These are phyloP conservation scores for Herpetotheres cachinnans DNA, from an alignment of 2,113 vertebrate genomes.

Conservation along the genomic window DNA sequence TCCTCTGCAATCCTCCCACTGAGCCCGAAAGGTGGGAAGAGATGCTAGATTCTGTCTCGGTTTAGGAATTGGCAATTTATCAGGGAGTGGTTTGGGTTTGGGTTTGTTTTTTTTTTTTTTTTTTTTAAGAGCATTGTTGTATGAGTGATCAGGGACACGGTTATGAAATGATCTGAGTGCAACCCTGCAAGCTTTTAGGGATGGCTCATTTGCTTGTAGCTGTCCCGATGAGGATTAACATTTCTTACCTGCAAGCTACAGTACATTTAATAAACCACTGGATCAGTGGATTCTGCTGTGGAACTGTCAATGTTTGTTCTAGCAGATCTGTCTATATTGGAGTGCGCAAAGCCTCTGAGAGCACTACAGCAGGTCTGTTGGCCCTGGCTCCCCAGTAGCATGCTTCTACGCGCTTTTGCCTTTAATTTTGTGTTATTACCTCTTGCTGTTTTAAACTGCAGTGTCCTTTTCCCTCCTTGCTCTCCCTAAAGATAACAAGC, in stretches of 20 bases:
- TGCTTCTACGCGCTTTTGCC: background rate
- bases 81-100: background rate
- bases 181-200: conserved; percentile 30
- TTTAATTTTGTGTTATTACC: conserved; percentile 45
- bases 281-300: conserved; percentile 51
- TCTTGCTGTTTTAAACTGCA: conserved; percentile 45
- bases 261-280: conserved; percentile 41
- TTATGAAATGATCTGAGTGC: conserved; percentile 1
- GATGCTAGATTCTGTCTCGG: background rate
- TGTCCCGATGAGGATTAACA: conserved; percentile 37
- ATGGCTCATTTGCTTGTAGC: conserved; percentile 59
- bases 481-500: conserved; percentile 36
- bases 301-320: conserved; percentile 56
- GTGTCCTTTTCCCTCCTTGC: conserved; percentile 25
- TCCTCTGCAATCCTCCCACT: background rate
- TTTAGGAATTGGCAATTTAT: background rate
- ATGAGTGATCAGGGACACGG: background rate
- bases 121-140: background rate
- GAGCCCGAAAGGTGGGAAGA: background rate
- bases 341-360: conserved; percentile 26
- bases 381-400: background rate
- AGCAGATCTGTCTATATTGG: conserved; percentile 18
- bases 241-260: conserved; percentile 48
- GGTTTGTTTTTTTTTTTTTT: no score
- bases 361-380: conserved; percentile 2